A percentile compares a stretch with the other conserved stretches of the same genome.
Conservation (phyloP, 2,797 vertebrate genomes). For the Yasuhikotakia modesta region DNA sequence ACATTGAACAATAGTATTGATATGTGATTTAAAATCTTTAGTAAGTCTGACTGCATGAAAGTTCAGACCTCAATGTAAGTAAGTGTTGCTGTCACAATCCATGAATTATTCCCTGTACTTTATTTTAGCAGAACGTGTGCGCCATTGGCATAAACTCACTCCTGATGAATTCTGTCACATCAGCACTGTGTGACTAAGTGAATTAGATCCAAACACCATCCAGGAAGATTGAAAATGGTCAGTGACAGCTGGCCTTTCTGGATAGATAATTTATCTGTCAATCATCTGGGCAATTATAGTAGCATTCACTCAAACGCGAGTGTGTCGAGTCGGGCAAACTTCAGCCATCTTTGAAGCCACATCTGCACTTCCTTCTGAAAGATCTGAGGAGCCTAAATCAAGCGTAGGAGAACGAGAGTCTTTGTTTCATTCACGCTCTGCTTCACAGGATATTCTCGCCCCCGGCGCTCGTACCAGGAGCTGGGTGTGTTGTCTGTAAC, state of each 20-base stretch:
- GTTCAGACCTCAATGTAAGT: background rate
- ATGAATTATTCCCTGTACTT: constrained; percentile 36
- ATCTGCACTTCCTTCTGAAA: constrained; percentile 14
- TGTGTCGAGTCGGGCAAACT: background rate
- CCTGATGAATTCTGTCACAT: constrained; percentile 45
- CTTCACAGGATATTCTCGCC: background rate
- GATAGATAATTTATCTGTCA: constrained; percentile 48
- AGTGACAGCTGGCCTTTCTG: constrained; percentile 45
- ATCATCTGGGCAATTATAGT: constrained; percentile 36
- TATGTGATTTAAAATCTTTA: background rate
- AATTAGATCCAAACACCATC: constrained; percentile 44
- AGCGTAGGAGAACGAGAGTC: constrained; percentile 7
- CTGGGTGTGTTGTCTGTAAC: constrained; percentile 23
- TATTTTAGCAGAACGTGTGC: constrained; percentile 22
- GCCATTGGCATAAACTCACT: constrained; percentile 31
- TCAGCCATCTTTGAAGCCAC: background rate
- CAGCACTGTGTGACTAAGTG: constrained; percentile 48
- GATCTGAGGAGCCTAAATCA: too few species aligned
- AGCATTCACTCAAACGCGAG: constrained; percentile 14
- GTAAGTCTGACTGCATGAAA: constrained; percentile 3
- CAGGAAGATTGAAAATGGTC: constrained; percentile 45
- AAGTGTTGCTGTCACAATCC: constrained; percentile 14
- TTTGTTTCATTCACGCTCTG: constrained; percentile 36
- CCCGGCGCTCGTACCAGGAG: background rate
- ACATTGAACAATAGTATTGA: too few species aligned